A percentile compares a stretch with the other conserved stretches of the same genome.
phyloP scores from a whole-genome alignment of 1,140 invertebrate genomes.

The Zaprionus camerounensis region DNA sequence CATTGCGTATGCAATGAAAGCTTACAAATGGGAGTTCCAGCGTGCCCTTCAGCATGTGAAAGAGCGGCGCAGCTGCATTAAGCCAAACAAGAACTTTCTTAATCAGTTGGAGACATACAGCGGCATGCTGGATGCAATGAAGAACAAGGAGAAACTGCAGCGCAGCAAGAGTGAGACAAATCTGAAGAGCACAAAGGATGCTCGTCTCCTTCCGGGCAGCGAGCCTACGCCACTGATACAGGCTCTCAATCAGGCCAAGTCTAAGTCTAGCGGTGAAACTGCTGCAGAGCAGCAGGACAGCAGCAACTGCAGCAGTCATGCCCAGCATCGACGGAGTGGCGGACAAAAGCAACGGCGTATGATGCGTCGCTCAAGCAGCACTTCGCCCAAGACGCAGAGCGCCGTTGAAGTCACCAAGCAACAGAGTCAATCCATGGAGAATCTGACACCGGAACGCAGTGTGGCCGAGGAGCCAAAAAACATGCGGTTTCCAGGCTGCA shows the following conservation, averaged over 20 bases:
- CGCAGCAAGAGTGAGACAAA: constrained; percentile 97
- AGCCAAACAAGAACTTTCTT: constrained; percentile 97
- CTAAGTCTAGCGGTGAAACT: constrained; percentile 56
- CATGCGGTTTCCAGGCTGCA: constrained; percentile 92
- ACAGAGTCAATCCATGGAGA: constrained; percentile 86
- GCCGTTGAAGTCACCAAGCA: constrained; percentile 77
- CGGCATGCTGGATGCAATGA: constrained; percentile 97
- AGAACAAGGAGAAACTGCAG: constrained; percentile 95
- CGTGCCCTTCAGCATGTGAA: constrained; percentile 96
- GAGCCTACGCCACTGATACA: constrained; percentile 86
- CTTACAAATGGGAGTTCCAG: constrained; percentile 96
- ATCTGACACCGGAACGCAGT: constrained; percentile 85
- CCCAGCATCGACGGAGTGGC: constrained; percentile 72
- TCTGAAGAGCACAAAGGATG: constrained; percentile 87
- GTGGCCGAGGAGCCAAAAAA: constrained; percentile 87
- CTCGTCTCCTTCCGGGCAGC: constrained; percentile 86
- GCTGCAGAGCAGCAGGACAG: constrained; percentile 33
- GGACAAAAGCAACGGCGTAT: constrained; percentile 71
- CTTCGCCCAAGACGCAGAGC: constrained; percentile 78
- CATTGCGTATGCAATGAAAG: constrained; percentile 99
- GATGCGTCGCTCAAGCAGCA: constrained; percentile 81
- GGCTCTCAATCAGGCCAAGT: constrained; percentile 85
- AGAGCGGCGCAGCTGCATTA: constrained; percentile 95
- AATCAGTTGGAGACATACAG: constrained; percentile 97
- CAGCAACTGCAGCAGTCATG: constrained; percentile 14